Evolutionary conservation across 1,140 invertebrate species (phyloP), one percentile per base, ranked within the genome.

Genomic region (Bombus picipes): DNA sequence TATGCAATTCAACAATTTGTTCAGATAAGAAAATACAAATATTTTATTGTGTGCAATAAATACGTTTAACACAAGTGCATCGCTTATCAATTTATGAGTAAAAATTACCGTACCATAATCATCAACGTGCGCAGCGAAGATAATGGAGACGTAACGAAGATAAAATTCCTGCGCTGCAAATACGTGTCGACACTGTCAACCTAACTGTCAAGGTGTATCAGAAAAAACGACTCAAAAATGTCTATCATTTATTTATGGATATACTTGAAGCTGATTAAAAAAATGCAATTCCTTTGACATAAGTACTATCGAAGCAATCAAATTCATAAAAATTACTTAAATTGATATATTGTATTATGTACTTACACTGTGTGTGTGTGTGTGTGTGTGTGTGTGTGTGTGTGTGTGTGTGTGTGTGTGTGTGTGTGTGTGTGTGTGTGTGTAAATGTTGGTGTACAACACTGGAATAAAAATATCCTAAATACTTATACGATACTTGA

Each of bases 351-450:
- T 8, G 47, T 22, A 53, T 53, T 22, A 53, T 53, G 18, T 53
- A 0, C 5, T 53, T 22, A 8, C 6, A 22, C 47, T 22, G 5
- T 43, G 41, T 12, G 41, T 41, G 12, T 43, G 41, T 43, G 12
- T 12, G 41, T 12, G 41, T 43, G 41, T 43, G 41, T 12, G 10
- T 41, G 41, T 43, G 41, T 22, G 15, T 43, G 41, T 12, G 41
- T 41, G 41, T 41, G 41, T 18, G 13, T 43, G 41, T 12, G 41
- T 41, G 41, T 41, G 41, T 15, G 43, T 43, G 43, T 43, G 43
- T 15, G 43, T 43, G 3, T 12, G 10, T 12, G 41, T 2, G 10
- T 41, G 1, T 15, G 0, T 47, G 0, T 13, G 0, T 47, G 0
- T 47, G 0, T 18, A 47, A 47, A 18, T 8, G 47, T 53, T 22